Evolutionary conservation across 2,888 invertebrate genomes (phyloP).

Genomic region (Drosophila hamatofila): DNA sequence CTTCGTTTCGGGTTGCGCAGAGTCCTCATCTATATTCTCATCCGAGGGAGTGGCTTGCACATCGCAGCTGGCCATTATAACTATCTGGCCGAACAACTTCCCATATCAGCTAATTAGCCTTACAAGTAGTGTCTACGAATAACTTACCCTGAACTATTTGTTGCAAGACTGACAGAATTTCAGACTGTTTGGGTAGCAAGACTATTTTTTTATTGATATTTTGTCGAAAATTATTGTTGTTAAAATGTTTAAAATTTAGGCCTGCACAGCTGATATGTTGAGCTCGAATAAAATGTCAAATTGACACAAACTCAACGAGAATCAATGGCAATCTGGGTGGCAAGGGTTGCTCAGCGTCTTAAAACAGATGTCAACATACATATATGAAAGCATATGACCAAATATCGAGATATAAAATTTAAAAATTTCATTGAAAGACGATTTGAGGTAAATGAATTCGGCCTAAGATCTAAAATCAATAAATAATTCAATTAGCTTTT

Average conservation of each 20-base stretch:
- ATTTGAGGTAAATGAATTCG: too few species aligned
- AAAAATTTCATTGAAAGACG: too few species aligned
- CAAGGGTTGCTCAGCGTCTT: constrained; percentile 1
- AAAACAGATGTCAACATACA: background rate
- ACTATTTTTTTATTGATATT: constrained; percentile 38
- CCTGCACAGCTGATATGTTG: constrained; percentile 43
- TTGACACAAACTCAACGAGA: background rate
- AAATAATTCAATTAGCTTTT: too few species aligned
- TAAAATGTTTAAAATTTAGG: constrained; percentile 53
- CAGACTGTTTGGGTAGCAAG: constrained; percentile 22
- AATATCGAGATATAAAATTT: background rate
- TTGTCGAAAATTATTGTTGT: constrained; percentile 42
- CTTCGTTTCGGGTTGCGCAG: background rate
- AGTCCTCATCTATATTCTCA: constrained; percentile 24
- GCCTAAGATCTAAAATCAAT: too few species aligned
- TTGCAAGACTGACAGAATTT: constrained; percentile 58
- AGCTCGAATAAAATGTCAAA: constrained; percentile 18
- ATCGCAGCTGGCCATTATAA: constrained; percentile 62
- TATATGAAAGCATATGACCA: background rate
- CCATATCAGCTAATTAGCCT: constrained; percentile 1
- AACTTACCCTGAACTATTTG: constrained; percentile 61
- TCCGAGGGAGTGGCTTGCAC: constrained; percentile 46
- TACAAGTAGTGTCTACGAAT: background rate
- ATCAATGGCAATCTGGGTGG: constrained; percentile 18
- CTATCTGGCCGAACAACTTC: constrained; percentile 27